Conservation (phyloP, 2,888 invertebrate species). For the Deilephila porcellus region DNA sequence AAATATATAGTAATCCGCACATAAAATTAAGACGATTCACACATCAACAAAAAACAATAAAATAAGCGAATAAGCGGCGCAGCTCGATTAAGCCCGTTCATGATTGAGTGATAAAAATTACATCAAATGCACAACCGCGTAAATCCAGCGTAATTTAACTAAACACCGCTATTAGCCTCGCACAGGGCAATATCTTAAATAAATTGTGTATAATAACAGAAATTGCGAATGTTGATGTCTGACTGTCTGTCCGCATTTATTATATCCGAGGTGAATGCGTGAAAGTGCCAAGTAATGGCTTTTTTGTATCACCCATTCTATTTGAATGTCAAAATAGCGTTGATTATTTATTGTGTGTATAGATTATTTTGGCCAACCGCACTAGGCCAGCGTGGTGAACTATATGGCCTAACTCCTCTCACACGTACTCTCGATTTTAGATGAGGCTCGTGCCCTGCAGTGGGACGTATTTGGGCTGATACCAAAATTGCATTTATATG, state of each 20-base stretch:
- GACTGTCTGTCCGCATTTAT: constrained; percentile 44
- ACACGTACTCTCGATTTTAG: too few relatives aligned
- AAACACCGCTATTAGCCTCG: constrained; percentile 52
- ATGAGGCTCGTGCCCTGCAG: too few relatives aligned
- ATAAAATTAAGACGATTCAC: neutral
- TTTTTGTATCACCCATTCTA: neutral
- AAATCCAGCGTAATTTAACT: constrained; percentile 46
- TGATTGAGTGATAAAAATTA: constrained; percentile 26
- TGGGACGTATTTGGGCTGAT: too few relatives aligned
- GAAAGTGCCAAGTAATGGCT: constrained; percentile 33
- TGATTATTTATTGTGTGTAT: neutral
- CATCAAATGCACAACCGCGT: constrained; percentile 20
- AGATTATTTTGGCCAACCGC: too few relatives aligned
- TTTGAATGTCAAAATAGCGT: neutral
- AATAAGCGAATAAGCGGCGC: neutral
- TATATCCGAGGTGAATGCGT: constrained; percentile 53
- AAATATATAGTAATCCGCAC: neutral
- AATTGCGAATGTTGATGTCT: constrained; percentile 56
- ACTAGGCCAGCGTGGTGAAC: too few relatives aligned
- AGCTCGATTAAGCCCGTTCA: constrained; percentile 9
- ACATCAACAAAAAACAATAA: neutral
- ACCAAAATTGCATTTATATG: too few relatives aligned
- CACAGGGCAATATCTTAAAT: constrained; percentile 50
- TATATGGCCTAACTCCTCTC: too few relatives aligned
- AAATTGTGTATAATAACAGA: constrained; percentile 59